phyloP scores from a whole-genome alignment of 2,797 vertebrate genomes.

The Phoxinus dragarum region DNA sequence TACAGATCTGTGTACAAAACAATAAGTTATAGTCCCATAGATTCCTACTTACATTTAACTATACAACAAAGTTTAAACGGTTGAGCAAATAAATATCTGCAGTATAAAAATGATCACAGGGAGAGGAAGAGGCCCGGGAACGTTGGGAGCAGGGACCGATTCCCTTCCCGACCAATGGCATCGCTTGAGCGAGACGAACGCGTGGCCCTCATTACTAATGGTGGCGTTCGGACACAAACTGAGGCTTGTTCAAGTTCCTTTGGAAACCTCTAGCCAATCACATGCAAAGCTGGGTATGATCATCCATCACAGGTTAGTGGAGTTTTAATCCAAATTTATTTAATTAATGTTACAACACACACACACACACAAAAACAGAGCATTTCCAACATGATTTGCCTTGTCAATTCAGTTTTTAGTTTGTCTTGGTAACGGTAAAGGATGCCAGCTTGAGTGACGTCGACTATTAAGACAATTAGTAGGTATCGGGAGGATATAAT shows the following conservation, averaged over 20 bases:
- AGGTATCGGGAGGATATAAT: background rate
- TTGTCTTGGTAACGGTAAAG: background rate
- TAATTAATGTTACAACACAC: background rate
- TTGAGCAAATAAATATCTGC: conserved; percentile 82
- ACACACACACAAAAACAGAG: conserved; percentile 8
- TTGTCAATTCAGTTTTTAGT: conserved; percentile 12
- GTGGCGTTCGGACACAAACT: conserved; percentile 4
- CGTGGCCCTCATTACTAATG: background rate
- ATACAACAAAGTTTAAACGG: conserved; percentile 81
- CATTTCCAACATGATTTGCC: background rate
- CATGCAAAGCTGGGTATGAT: conserved; percentile 23
- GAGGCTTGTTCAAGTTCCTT: background rate
- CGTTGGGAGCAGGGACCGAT: background rate
- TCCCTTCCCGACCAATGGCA: conserved; percentile 30
- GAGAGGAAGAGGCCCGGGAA: conserved; percentile 67
- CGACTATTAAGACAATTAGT: conserved; percentile 31
- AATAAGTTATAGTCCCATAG: conserved; percentile 98
- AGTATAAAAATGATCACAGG: conserved; percentile 77
- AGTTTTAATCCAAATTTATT: background rate
- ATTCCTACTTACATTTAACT: conserved; percentile 84
- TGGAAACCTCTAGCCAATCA: conserved; percentile 31
- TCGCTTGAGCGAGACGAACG: conserved; percentile 1
- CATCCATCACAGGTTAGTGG: conserved; percentile 25
- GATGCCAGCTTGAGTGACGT: background rate
- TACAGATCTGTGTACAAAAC: conserved; percentile 98